Evolutionary conservation across 2,888 invertebrate species (phyloP).

Genomic region (Dynastes maya): DNA sequence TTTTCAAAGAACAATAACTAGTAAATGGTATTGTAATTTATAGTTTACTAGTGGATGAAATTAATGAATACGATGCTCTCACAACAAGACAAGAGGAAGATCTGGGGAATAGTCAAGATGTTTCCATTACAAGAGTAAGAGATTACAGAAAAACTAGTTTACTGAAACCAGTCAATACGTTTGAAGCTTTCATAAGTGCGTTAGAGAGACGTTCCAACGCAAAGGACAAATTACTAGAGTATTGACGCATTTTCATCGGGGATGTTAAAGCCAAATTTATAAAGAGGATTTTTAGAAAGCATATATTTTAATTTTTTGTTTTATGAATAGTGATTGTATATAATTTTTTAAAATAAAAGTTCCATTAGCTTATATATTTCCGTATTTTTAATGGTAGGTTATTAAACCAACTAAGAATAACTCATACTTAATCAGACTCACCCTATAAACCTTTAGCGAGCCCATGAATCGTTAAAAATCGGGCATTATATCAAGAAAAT

Average conservation of each 20-base stretch:
- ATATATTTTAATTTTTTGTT: neutral
- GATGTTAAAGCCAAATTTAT: neutral
- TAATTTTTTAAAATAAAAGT: constrained; percentile 19
- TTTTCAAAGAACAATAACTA: constrained; percentile 14
- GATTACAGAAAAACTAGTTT: constrained; percentile 86
- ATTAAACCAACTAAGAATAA: no score
- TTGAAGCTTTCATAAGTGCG: constrained; percentile 81
- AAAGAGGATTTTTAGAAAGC: neutral
- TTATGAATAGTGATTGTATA: neutral
- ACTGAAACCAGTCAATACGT: constrained; percentile 78
- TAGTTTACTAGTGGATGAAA: constrained; percentile 77
- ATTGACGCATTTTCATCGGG: constrained; percentile 1
- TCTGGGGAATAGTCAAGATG: constrained; percentile 63
- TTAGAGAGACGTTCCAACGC: constrained; percentile 69
- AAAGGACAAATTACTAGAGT: constrained; percentile 48
- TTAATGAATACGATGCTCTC: constrained; percentile 77
- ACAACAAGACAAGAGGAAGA: constrained; percentile 70
- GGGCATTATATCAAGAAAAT: no score
- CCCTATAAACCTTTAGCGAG: no score
- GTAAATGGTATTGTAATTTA: neutral
- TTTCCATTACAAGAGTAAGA: constrained; percentile 71
- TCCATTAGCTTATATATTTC: neutral
- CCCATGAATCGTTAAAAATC: no score
- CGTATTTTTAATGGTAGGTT: neutral
- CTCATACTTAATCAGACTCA: no score